Evolutionary conservation across 2,888 invertebrate genomes (phyloP).

Genomic region (Campoletis raptor): DNA sequence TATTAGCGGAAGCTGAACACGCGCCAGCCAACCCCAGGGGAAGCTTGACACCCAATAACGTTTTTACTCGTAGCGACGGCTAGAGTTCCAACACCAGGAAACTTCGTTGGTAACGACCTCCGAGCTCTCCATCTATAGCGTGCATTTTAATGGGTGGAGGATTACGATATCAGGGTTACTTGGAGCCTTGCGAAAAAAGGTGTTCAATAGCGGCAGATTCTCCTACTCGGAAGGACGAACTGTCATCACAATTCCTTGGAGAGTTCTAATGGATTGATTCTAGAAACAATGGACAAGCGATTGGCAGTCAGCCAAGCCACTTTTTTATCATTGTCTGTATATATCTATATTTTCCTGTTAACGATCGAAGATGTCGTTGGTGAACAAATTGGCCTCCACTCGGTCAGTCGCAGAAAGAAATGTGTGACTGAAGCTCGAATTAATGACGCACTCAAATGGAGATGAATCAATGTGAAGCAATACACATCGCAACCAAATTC

Average conservation of each 20-base stretch:
- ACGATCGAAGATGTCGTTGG: neutral
- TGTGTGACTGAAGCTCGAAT: neutral
- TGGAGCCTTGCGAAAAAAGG: neutral
- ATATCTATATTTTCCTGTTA: neutral
- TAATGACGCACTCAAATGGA: neutral
- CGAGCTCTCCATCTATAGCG: neutral
- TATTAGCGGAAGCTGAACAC: conserved; percentile 15
- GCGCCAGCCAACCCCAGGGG: neutral
- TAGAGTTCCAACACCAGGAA: neutral
- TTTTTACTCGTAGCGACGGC: conserved; percentile 7
- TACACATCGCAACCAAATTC: neutral
- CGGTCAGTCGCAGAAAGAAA: neutral
- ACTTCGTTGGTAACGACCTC: conserved; percentile 11
- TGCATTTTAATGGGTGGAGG: neutral
- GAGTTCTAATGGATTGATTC: neutral
- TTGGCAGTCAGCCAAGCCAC: neutral
- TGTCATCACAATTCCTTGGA: conserved; percentile 3
- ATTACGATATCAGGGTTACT: neutral
- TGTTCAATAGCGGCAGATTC: neutral
- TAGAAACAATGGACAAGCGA: neutral
- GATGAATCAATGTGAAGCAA: neutral
- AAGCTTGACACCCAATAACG: conserved; percentile 18
- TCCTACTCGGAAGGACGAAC: neutral
- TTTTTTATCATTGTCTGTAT: neutral
- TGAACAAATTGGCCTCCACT: neutral